Evolutionary conservation across 1,140 invertebrate species (phyloP).

Genomic region (Aphaenogaster rudis): DNA sequence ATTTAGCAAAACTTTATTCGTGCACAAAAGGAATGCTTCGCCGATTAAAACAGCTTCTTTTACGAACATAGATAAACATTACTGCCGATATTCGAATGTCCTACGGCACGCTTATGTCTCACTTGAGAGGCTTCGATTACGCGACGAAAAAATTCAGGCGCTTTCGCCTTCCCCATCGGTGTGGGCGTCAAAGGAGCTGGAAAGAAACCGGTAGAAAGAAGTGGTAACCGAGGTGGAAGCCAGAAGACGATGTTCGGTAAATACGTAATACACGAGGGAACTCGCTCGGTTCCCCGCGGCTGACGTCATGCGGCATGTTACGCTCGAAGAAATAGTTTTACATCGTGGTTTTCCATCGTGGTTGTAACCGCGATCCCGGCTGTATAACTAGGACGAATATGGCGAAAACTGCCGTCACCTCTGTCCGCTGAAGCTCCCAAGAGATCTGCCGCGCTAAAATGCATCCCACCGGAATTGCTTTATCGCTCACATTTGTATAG

Average conservation of each 20-base stretch:
- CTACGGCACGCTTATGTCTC: background rate
- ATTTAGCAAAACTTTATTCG: background rate
- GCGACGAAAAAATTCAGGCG: background rate
- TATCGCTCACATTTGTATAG: background rate
- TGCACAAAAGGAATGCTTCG: background rate
- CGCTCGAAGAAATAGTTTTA: slow-evolving; percentile 64
- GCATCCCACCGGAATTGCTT: background rate
- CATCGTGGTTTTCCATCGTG: slow-evolving; percentile 57
- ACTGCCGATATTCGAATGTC: background rate
- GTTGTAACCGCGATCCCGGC: slow-evolving; percentile 37
- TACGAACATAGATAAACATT: background rate
- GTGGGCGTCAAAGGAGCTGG: slow-evolving; percentile 18
- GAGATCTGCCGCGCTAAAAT: slow-evolving; percentile 13
- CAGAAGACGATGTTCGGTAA: slow-evolving; percentile 58
- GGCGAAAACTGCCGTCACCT: slow-evolving; percentile 57
- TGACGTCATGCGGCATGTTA: slow-evolving; percentile 57
- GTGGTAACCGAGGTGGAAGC: slow-evolving; percentile 32
- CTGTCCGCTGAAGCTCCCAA: background rate
- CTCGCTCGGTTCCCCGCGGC: slow-evolving; percentile 30
- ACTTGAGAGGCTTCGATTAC: background rate
- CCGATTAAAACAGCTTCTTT: background rate
- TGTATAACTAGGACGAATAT: slow-evolving; percentile 60
- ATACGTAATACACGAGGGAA: slow-evolving; percentile 59
- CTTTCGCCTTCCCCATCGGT: background rate
- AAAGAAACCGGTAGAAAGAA: slow-evolving; percentile 30